phyloP scores from a whole-genome alignment of 2,797 vertebrate species.

The Chaetodon trifasciatus region DNA sequence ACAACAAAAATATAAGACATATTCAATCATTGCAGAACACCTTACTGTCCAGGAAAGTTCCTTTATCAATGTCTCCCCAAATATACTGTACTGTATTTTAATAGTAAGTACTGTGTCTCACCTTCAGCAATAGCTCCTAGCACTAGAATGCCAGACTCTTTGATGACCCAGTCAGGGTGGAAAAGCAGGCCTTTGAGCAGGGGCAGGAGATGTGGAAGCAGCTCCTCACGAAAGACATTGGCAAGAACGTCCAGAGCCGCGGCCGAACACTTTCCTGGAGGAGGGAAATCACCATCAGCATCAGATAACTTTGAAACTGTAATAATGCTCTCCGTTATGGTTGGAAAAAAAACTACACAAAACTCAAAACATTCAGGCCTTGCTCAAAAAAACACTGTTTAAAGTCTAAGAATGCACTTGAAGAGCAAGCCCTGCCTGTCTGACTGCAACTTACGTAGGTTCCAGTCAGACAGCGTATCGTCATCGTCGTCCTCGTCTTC shows the following conservation, averaged over 20 bases:
- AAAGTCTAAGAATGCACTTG: not conserved
- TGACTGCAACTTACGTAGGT: conserved; percentile 87
- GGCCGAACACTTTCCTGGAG: conserved; percentile 91
- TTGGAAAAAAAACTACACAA: not conserved
- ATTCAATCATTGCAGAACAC: not conserved
- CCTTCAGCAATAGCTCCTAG: conserved; percentile 94
- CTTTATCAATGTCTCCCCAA: not conserved
- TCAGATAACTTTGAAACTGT: not conserved
- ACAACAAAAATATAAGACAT: not conserved
- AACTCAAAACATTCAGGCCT: not conserved
- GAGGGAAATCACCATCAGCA: not conserved
- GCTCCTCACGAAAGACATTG: conserved; percentile 92
- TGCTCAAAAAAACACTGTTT: not conserved
- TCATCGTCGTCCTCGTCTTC: conserved; percentile 95
- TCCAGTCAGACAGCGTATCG: conserved; percentile 94
- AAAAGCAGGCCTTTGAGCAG: conserved; percentile 95
- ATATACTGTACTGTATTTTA: not conserved
- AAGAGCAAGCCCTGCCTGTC: not conserved
- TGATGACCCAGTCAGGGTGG: conserved; percentile 96
- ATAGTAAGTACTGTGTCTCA: conserved; percentile 50
- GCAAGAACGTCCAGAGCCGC: conserved; percentile 92
- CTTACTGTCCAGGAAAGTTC: not conserved
- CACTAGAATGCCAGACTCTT: conserved; percentile 95
- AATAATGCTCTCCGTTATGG: not conserved
- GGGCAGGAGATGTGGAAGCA: conserved; percentile 92